Evolutionary conservation across 2,888 invertebrate species (phyloP), one percentile per base, ranked within the genome.

Genomic region (Meiosimyza platycephala): DNA sequence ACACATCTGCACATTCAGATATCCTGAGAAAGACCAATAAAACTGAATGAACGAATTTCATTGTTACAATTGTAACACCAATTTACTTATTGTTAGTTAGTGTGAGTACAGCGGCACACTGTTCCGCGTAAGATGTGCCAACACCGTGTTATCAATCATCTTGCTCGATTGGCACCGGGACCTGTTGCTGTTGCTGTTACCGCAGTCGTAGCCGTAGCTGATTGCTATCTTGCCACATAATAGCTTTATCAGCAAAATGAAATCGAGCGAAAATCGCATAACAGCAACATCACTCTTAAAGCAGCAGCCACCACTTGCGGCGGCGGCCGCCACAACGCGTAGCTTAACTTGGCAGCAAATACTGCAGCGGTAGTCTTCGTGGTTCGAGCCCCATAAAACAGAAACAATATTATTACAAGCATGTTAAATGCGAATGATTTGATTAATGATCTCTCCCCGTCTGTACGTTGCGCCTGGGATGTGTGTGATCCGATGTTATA

Each of bases 171-270:
- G 62, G 15, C 62, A 47, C 40, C 40, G 40, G 40, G 40, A 40
- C 40, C 15, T 16, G 68, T 57, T 48, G 47, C 54, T 50, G 16
- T 28, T n/a, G 28, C 54, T 50, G 16, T 28, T n/a, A n/a, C 11
- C 12, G 22, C 57, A 40, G 9, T 40, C 40, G 13, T 28, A 33
- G 15, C 65, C 16, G 50, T 59, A 48, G 63, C 62, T 72, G 78
- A 77, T 77, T 74, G 71, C 79, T 79, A 81, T 80, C 79, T 74
- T 71, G 70, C 72, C 74, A 73, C 62, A 80, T 84, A 85, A 86
- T 84, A 83, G 81, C 85, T 85, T 82, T 84, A 85, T 86, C 84
- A 80, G 75, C 65, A 76, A 76, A 79, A 80, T 78, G 76, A 76
- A 78, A 82, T 81, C 81, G 75, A 76, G 76, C 68, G 71, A 71